Conservation (phyloP, 30 jellyfish, hydroid and myxozoan genomes). For the Chironex yamaguchii region DNA sequence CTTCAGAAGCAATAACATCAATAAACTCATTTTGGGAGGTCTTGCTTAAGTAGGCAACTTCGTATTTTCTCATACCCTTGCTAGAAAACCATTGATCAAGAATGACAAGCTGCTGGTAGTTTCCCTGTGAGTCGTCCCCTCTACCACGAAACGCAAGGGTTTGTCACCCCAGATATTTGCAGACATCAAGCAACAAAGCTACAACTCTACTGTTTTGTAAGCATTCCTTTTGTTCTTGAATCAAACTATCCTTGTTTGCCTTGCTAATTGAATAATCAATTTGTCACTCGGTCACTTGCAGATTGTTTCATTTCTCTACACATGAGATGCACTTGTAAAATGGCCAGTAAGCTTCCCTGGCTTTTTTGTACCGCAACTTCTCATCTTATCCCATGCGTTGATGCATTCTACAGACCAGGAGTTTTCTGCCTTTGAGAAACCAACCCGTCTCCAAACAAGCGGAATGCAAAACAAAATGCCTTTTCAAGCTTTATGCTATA, state of each 20-base stretch:
- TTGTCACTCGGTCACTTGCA: constrained; percentile 23
- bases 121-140: constrained; percentile 18
- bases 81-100: background rate
- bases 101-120: background rate
- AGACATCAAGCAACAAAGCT: constrained; percentile 5
- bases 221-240: background rate
- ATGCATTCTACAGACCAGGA: constrained; percentile 18
- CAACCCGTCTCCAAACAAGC: constrained; percentile 20
- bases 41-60: constrained; percentile 2
- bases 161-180: background rate
- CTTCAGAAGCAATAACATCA: constrained; percentile 5
- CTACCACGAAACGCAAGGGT: constrained; percentile 1
- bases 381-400: constrained; percentile 10
- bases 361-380: background rate
- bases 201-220: constrained; percentile 1
- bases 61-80: constrained; percentile 5
- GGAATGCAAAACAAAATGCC: constrained; percentile 3
- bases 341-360: no score
- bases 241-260: background rate
- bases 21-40: constrained; percentile 14
- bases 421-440: constrained; percentile 7
- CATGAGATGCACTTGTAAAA: no score
- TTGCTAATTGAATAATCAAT: no score
- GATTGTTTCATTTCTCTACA: background rate
- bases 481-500: constrained; percentile 11